Percentiles rank a stretch among this genome's conserved stretches.
Evolutionary conservation across 1,140 invertebrate species (phyloP).

Genomic region (Calephelis virginiensis): DNA sequence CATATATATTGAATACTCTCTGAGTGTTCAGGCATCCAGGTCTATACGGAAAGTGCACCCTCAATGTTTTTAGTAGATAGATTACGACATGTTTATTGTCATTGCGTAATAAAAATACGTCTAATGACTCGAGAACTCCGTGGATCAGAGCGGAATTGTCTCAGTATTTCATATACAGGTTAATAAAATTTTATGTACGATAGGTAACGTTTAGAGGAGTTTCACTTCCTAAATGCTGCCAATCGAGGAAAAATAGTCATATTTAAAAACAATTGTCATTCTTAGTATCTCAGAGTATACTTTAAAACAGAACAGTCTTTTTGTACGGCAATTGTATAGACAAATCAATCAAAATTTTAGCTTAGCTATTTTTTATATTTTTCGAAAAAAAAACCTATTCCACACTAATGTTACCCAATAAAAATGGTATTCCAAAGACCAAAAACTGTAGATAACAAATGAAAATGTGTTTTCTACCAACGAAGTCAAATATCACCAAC

Average conservation of each 20-base stretch:
- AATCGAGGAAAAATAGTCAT: conserved; percentile 38
- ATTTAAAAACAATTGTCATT: neutral
- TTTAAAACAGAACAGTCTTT: no score
- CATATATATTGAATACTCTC: no score
- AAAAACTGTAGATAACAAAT: no score
- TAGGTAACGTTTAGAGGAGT: conserved; percentile 30
- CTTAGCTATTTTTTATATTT: no score
- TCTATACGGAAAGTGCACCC: conserved; percentile 53
- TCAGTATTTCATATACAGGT: conserved; percentile 75
- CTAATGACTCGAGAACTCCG: conserved; percentile 72
- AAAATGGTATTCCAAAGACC: no score
- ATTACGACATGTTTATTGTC: conserved; percentile 75
- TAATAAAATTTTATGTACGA: conserved; percentile 75
- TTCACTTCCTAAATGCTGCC: conserved; percentile 66
- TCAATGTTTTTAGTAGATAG: conserved; percentile 73
- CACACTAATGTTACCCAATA: no score
- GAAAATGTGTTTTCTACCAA: no score
- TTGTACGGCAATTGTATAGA: no score
- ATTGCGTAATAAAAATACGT: conserved; percentile 72
- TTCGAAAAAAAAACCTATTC: no score
- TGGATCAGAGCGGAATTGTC: conserved; percentile 56
- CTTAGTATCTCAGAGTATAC: no score
- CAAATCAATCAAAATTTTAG: no score
- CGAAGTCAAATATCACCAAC: no score
- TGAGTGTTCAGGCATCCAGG: neutral